A percentile compares a stretch with the other conserved stretches of the same genome.
These are phyloP conservation scores for Nemopilema nomurai DNA, from an alignment of 30 jellyfish, hydroid and myxozoan species.

Conservation along the genomic window DNA sequence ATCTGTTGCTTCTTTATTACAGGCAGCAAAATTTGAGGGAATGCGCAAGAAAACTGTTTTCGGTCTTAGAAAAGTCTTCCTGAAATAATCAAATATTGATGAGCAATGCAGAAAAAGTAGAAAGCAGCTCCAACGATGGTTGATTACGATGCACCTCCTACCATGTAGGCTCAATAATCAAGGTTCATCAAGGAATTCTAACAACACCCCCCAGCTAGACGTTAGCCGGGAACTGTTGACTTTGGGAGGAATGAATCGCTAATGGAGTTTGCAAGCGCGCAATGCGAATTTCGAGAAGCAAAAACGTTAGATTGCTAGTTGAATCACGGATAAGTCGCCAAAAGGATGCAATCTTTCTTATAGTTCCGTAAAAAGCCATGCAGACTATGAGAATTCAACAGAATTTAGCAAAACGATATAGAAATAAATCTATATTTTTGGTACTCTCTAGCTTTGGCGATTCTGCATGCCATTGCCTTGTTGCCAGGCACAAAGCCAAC, in stretches of 20 bases:
- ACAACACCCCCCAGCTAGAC: neutral
- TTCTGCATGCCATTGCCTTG: no score
- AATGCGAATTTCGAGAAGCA: neutral
- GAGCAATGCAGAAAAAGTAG: neutral
- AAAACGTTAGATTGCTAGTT: neutral
- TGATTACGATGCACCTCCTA: neutral
- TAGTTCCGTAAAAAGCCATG: no score
- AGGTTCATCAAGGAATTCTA: neutral
- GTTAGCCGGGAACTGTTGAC: neutral
- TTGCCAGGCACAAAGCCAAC: no score
- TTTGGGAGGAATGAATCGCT: neutral
- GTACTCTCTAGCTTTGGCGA: no score
- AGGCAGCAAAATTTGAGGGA: neutral
- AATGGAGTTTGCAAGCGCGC: neutral
- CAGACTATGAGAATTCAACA: no score
- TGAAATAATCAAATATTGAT: neutral
- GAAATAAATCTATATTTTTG: no score
- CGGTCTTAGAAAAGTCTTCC: neutral
- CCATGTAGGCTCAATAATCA: conserved; percentile 1
- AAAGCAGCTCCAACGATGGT: neutral
- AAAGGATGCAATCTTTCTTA: no score
- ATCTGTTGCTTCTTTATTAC: neutral
- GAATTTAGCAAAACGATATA: no score
- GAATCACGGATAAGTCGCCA: neutral
- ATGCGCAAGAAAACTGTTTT: neutral